Evolutionary conservation across 2,113 vertebrate species (phyloP), one percentile per base, ranked within the genome.

Genomic region (Heterochromis multidens): DNA sequence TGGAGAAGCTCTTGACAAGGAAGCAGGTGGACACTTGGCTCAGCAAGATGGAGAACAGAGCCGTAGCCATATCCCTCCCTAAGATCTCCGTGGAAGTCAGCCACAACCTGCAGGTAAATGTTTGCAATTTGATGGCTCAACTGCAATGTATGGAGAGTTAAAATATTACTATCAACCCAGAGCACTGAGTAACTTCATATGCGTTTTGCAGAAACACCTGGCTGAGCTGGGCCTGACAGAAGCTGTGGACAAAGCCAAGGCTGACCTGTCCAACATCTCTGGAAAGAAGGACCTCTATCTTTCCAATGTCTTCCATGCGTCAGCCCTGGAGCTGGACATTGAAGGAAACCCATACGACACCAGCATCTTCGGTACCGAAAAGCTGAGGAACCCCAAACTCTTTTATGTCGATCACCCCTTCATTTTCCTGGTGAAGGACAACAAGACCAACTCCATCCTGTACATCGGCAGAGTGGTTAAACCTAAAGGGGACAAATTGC

Each of bases 211-310:
- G 99, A 99, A 99, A 97, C 96, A 98, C 79, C 86, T 99, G 81
- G 97, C 96, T 37, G 97, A 97, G 3, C 95, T 99, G 6, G 99
- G 99, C 77, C 94, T 99, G 89, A 98, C 98, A 0, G 98, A 99
- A 84, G 99, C 98, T 40, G 96, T 99, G 4, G 98, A 99, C 94
- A 99, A 99, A 90, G 95, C 96, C 86, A 99, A 99, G 85, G 98
- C 99, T 0, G 98, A 99, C 90, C 63, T 99, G 46, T 99, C 99
- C 1, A 99, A 98, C 83, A 99, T 99, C 95, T 99, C 99, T 0
- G 98, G 99, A 62, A 99, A 99, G 96, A 99, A 99, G 88, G 98
- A 99, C 72, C 97, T 99, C 5, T 99, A 99, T 93, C 96, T 99
- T 70, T 96, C 98, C 62, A 98, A 96, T 0, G 95, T 99, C 78